A percentile compares a stretch with the other conserved stretches of the same genome.
Conservation (phyloP, 2,797 vertebrate species). For the Bryconaethiops microstoma region DNA sequence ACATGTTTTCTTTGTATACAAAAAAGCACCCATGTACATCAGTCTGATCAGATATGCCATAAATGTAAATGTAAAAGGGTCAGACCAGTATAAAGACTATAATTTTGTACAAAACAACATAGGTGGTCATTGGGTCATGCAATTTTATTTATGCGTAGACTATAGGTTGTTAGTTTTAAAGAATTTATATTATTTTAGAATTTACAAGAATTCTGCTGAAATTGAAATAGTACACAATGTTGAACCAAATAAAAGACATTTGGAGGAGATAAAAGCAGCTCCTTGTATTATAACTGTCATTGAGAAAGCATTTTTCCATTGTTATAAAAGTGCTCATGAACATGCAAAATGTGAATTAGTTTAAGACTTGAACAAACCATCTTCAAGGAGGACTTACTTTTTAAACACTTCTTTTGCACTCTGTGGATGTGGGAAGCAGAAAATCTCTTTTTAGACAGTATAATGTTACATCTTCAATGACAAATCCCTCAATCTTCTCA, state of each 20-base stretch:
- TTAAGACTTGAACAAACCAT: conserved; percentile 6
- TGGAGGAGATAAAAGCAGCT: too few species aligned
- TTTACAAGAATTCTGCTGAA: neutral
- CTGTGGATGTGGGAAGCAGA: conserved; percentile 68
- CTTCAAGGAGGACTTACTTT: conserved; percentile 79
- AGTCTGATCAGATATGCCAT: too few species aligned
- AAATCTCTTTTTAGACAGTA: conserved; percentile 9
- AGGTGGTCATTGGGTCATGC: neutral
- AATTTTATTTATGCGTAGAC: neutral
- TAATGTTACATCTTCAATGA: conserved; percentile 15
- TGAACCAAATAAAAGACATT: neutral
- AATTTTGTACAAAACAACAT: neutral
- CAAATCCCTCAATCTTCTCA: conserved; percentile 25
- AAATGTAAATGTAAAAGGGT: too few species aligned
- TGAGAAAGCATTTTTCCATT: neutral
- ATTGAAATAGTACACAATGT: neutral
- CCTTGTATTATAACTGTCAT: too few species aligned
- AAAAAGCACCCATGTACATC: too few species aligned
- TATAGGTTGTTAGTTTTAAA: neutral
- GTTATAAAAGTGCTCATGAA: neutral
- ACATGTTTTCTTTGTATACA: too few species aligned
- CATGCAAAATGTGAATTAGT: conserved; percentile 25
- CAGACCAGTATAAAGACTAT: too few species aligned
- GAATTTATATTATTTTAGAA: too few species aligned
- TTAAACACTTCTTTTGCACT: conserved; percentile 84